Percentiles rank a stretch among this genome's conserved stretches.
These are phyloP conservation scores for Takifugu rubripes DNA, from an alignment of 2,797 vertebrate genomes.

Conservation along the genomic window DNA sequence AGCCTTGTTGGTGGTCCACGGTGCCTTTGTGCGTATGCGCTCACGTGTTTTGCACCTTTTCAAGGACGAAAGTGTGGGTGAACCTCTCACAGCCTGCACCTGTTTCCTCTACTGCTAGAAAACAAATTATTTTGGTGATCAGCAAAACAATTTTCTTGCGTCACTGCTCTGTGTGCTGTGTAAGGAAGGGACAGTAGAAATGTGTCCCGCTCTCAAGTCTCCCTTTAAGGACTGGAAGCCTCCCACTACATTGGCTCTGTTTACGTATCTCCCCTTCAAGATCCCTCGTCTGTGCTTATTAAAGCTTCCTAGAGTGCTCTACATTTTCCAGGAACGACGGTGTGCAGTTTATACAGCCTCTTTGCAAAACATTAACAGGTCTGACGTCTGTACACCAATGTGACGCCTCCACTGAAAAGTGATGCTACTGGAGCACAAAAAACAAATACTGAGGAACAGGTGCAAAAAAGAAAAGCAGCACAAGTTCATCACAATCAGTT, in stretches of 20 bases:
- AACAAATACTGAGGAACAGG: no score
- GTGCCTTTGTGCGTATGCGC: conserved; percentile 47
- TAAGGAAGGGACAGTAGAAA: conserved; percentile 19
- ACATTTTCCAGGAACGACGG: conserved; percentile 59
- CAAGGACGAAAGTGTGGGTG: conserved; percentile 40
- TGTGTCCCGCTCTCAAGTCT: conserved; percentile 36
- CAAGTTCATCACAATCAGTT: no score
- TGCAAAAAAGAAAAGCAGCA: no score
- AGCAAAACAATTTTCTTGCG: conserved; percentile 43
- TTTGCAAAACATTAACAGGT: conserved; percentile 44
- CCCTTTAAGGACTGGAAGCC: conserved; percentile 45
- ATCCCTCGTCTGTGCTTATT: conserved; percentile 54
- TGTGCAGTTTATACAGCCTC: conserved; percentile 34
- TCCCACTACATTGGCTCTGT: conserved; percentile 35
- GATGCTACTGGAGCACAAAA: conserved; percentile 28
- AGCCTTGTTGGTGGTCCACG: conserved; percentile 66
- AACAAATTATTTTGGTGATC: conserved; percentile 60
- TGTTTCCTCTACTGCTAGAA: conserved; percentile 67
- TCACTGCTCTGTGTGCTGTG: conserved; percentile 15
- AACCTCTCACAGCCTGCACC: conserved; percentile 57
- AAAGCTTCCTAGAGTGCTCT: conserved; percentile 42
- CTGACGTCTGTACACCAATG: conserved; percentile 44
- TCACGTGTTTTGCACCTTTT: conserved; percentile 56
- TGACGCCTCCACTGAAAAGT: conserved; percentile 19
- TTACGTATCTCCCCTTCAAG: conserved; percentile 46